Evolutionary conservation across 2,797 vertebrate species (phyloP).

Genomic region (Clarias laeviceps): DNA sequence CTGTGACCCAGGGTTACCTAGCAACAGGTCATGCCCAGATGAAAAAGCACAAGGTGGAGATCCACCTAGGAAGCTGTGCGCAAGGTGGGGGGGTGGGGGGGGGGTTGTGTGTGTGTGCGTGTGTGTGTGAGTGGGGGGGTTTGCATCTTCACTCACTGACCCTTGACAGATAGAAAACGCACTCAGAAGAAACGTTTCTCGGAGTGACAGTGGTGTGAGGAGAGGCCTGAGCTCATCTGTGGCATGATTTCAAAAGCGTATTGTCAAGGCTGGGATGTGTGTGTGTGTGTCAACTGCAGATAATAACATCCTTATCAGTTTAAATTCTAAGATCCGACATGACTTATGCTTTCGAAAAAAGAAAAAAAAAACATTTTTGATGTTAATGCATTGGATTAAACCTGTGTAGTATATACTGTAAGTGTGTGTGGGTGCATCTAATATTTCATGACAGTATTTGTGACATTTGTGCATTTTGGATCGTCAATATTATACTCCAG

Average conservation of each 20-base stretch:
- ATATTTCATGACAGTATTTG: neutral
- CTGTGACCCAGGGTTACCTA: conserved; percentile 54
- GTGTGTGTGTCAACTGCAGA: conserved; percentile 12
- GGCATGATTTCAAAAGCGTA: conserved; percentile 64
- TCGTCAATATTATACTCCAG: neutral
- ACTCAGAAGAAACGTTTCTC: conserved; percentile 76
- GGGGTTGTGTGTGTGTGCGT: neutral
- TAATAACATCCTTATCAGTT: conserved; percentile 15
- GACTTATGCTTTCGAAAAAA: neutral
- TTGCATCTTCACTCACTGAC: conserved; percentile 77
- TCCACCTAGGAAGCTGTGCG: conserved; percentile 44
- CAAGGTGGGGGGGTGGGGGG: conserved; percentile 11
- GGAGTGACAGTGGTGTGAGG: conserved; percentile 75
- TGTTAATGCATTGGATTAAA: neutral
- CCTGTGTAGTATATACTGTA: neutral
- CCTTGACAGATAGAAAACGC: conserved; percentile 81
- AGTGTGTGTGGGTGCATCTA: neutral
- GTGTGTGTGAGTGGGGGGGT: conserved; percentile 31
- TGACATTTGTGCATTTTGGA: neutral
- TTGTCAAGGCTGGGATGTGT: conserved; percentile 34
- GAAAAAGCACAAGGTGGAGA: conserved; percentile 54
- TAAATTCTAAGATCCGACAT: neutral
- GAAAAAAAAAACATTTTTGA: too few relatives aligned
- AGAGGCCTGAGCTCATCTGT: conserved; percentile 74
- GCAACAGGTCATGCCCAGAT: conserved; percentile 55